phyloP scores from a whole-genome alignment of 2,797 vertebrate genomes.

The Erpetoichthys calabaricus region DNA sequence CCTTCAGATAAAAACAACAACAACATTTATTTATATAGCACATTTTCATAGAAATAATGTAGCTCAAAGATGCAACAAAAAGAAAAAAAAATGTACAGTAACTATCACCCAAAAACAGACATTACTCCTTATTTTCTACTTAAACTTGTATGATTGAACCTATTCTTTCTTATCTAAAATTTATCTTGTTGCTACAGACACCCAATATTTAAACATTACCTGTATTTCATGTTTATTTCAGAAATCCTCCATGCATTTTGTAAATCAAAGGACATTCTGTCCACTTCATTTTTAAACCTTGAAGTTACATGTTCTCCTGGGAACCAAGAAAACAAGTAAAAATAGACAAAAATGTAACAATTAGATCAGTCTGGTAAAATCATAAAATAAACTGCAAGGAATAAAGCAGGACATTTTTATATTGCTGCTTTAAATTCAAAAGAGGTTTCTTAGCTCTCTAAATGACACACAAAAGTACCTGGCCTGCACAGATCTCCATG shows the following conservation, averaged over 20 bases:
- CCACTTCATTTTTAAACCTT: conserved; percentile 90
- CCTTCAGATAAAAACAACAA: no score
- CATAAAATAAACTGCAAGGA: neutral
- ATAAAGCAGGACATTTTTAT: neutral
- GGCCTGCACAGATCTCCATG: conserved; percentile 83
- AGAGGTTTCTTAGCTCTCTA: neutral
- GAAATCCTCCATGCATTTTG: conserved; percentile 95
- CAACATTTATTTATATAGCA: no score
- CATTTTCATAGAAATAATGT: no score
- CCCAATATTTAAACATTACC: conserved; percentile 39
- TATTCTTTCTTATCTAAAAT: no score
- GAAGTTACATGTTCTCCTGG: conserved; percentile 86
- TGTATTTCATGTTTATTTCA: conserved; percentile 95
- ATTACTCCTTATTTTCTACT: no score
- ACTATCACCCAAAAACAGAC: no score
- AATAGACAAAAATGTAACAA: neutral
- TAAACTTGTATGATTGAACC: no score
- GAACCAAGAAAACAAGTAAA: conserved; percentile 3
- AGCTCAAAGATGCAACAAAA: no score
- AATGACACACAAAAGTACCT: conserved; percentile 44
- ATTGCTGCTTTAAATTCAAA: neutral
- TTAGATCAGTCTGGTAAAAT: neutral
- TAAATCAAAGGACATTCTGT: conserved; percentile 94
- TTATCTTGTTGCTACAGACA: no score
- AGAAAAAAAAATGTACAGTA: no score